Base-by-base conservation (phyloP, 2,797 vertebrate genomes). In the Phrynocephalus forsythii region DNA sequence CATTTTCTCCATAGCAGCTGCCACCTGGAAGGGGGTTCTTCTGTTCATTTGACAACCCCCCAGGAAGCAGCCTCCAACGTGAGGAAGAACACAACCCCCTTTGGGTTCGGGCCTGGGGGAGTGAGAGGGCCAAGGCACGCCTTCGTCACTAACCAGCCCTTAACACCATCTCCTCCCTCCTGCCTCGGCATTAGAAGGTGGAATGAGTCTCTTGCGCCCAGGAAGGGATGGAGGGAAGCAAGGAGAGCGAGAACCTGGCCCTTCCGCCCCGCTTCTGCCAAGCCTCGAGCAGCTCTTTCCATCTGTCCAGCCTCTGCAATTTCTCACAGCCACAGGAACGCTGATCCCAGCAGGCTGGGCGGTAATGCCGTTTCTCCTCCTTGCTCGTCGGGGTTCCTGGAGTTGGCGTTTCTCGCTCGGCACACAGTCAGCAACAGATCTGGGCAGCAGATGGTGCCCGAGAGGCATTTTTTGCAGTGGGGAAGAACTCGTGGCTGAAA, bases 391-490 rank as follows among this genome's bases (percentile, higher is more conserved):
- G 13, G 1, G 26, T 71, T 71, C 44, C 33, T 76, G 22, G 20
- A 48, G 6, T 8, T 44, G 16, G 24, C 4, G 26, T 20, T 76
- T 67, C 48, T n/a, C n/a, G 15, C n/a, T 72, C 11, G 44, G 18
- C 3, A 3, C 7, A 3, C 24, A 71, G 18, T 63, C 33, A 38
- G 38, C 3, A 33, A 60, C 56, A 22, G 1, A 18, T 50, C 60
- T 38, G 3, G 67, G 56, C 82, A 88, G 75, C 30, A n/a, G 87
- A n/a, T 79, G 87, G 82, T 22, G 82, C 87, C 30, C 38, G 26
- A 88, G 76, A 26, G 3, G n/a, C 68, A 67, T 8, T 24, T 3
- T 5, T 15, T 3, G 22, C 0, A 10, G 16, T 24, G 26, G 30
- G 15, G 4, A 16, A 33, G 20, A 63, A 48, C 30, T 13, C 9